Percentiles rank a stretch among this genome's conserved stretches.
phyloP scores from a whole-genome alignment of 2,797 vertebrate genomes.

The Catostomus latipinnis region DNA sequence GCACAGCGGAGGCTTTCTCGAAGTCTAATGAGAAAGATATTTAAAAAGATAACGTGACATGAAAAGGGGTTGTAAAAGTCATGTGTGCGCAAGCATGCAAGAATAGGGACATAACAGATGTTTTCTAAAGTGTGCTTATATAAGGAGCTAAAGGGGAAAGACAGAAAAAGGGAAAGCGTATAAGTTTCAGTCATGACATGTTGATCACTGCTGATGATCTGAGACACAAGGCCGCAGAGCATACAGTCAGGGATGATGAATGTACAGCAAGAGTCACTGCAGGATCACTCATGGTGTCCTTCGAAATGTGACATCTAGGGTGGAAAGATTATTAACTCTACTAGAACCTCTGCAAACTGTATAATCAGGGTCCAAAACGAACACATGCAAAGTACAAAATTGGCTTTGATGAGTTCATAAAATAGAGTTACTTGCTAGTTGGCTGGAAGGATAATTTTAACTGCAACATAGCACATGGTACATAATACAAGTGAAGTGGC shows the following conservation, averaged over 20 bases:
- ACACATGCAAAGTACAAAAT: too few species aligned
- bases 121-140: conserved; percentile 12
- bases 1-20: neutral
- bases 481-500: too few species aligned
- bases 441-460: too few species aligned
- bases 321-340: neutral
- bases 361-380: too few species aligned
- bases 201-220: conserved; percentile 6
- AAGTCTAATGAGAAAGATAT: neutral
- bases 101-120: conserved; percentile 17
- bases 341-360: neutral
- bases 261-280: neutral
- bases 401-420: too few species aligned
- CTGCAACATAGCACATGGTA: too few species aligned
- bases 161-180: neutral
- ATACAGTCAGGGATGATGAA: neutral
- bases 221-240: neutral
- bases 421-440: too few species aligned
- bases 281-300: neutral
- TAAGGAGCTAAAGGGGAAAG: conserved; percentile 25
- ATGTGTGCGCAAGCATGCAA: neutral
- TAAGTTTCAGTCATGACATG: neutral
- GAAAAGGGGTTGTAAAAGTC: neutral
- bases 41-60: neutral
- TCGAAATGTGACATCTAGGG: neutral